Base-by-base conservation (phyloP, 2,888 invertebrate species). In the Synergus laeviventris region DNA sequence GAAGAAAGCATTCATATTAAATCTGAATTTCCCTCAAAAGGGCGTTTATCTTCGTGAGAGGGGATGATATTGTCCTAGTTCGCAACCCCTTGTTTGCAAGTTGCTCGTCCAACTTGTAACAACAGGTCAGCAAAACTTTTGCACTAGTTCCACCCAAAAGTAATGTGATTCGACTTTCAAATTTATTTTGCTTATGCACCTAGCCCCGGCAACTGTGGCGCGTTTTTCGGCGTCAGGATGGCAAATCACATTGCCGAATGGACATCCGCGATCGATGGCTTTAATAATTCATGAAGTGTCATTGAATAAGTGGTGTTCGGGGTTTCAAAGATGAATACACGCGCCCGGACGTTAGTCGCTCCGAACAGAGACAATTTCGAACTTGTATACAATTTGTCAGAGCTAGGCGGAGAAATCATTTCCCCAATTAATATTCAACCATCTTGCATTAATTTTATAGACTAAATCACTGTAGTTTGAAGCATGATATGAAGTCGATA, bases 231-330 rank as follows among this genome's bases (percentile, higher is more conserved):
- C 31, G n/a, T 16, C 42, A 45, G 45, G 24, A 70, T 70, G 49
- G 70, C 70, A 70, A 70, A 70, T 70, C 70, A 31, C 45, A 70
- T 49, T 66, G 66, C 66, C 42, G 24, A 66, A 39, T 66, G 45
- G 45, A 66, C 49, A 49, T 31, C 31, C 31, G 16, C 31, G n/a
- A 70, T 70, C 70, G 70, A 70, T 70, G 16, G 70, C 49, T 70
- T 49, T 70, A 70, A 70, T 70, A 70, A 70, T 70, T 70, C 70
- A 70, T 70, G 31, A 70, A 70, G 70, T 70, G 70, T 70, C 70
- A 70, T 70, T 70, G 49, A 70, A 49, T 70, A 70, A 70, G 70
- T 70, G 70, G 31, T 31, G 49, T 5, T 70, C n/a, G 18, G 24
- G 31, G 45, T 70, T 70, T 49, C 49, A 70, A 49, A 70, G 49